Evolutionary conservation across 2,113 vertebrate genomes (phyloP), one percentile per base, ranked within the genome.

Genomic region (Dryoscopus gambensis): DNA sequence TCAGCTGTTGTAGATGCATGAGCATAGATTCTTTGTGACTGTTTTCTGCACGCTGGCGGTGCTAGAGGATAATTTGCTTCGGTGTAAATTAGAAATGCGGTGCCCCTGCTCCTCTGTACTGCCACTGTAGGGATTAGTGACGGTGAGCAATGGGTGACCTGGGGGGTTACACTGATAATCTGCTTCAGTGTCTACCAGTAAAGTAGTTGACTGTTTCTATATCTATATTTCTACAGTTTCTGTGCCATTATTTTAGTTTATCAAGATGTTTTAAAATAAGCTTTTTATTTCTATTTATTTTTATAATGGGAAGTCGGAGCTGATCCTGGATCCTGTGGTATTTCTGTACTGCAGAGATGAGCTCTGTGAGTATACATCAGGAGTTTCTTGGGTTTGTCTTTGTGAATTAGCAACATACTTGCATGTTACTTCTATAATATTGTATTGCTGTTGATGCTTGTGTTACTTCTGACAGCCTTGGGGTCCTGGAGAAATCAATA

Each of bases 281-380:
- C n/a, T 95, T 87, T 87, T 89, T 89, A 62, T 90, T 94, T 95
- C 80, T 90, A 56, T 60, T 92, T 69, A 53, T 75, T 91, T 92
- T 76, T 96, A 50, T 89, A 89, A 82, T 83, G 91, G 64, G 25
- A 90, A 76, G 68, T 91, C 39, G 84, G 71, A 91, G 64, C 57
- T 84, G 69, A 64, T 87, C 83, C 79, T 80, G 71, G 86, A 93
- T 82, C 73, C 79, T 80, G 67, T 83, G 84, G 47, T 86, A 75
- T 94, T 87, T 89, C 59, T 94, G 55, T 88, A 84, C 68, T 93
- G 76, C 85, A 95, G 89, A 89, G 90, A 75, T 67, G 53, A 92
- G 62, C 57, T 90, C 82, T 87, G 71, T 80, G 85, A 92, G 73
- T 89, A 68, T 92, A 9, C 3, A 6, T 83, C 33, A 89, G 78